These are phyloP conservation scores for Nothocercus julius DNA, from an alignment of 2,113 vertebrate species.

Conservation along the genomic window DNA sequence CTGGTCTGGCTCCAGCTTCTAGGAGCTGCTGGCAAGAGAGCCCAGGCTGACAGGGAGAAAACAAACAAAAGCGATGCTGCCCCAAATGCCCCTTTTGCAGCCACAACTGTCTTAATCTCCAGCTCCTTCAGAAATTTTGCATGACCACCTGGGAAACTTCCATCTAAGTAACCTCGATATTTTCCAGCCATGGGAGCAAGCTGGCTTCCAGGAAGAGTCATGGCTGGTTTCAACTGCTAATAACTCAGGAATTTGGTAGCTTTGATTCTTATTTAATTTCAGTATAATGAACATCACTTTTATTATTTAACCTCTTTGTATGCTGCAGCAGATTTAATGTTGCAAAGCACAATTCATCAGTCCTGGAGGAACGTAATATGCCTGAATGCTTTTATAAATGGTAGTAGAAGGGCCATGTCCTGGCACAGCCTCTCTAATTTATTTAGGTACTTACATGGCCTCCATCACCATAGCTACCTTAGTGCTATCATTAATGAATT, in stretches of 20 bases:
- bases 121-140: not conserved
- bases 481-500: not conserved
- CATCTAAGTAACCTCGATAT: not conserved
- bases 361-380: not conserved
- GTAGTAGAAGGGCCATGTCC: not conserved
- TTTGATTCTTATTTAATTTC: not conserved
- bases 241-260: not conserved
- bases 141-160: not conserved
- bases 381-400: not conserved
- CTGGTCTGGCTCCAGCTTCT: conserved; percentile 22
- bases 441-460: not conserved
- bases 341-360: not conserved
- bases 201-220: not conserved
- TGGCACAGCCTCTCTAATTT: conserved; percentile 18
- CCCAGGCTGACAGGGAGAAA: not conserved
- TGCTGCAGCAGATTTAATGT: not conserved
- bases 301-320: not conserved
- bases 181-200: not conserved
- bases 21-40: not conserved
- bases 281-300: not conserved
- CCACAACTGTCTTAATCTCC: not conserved
- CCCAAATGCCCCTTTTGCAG: not conserved
- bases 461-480: not conserved
- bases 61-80: not conserved
- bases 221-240: not conserved